phyloP scores from a whole-genome alignment of 1,140 invertebrate species.

The Helicoverpa zea region DNA sequence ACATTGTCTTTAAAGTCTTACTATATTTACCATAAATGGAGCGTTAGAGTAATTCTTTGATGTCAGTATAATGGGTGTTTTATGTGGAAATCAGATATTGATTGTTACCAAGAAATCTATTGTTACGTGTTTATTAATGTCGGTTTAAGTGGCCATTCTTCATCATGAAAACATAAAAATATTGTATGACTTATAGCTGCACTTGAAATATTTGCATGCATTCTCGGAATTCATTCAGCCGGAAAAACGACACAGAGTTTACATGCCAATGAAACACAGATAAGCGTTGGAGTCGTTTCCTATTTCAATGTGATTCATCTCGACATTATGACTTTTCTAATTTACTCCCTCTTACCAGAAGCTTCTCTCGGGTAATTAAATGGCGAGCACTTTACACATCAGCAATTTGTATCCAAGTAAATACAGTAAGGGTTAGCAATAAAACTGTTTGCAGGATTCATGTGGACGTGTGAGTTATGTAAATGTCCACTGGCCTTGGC shows the following conservation, averaged over 20 bases:
- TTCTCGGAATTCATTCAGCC: neutral
- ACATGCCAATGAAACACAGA: neutral
- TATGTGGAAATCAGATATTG: slow-evolving; percentile 8
- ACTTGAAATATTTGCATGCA: slow-evolving; percentile 12
- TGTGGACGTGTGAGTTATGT: slow-evolving; percentile 60
- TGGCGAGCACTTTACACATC: neutral
- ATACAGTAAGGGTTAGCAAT: slow-evolving; percentile 40
- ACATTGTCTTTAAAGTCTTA: neutral
- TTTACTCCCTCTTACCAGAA: neutral
- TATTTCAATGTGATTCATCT: neutral
- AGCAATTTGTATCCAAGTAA: slow-evolving; percentile 16
- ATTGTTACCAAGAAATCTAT: slow-evolving; percentile 7
- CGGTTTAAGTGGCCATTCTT: slow-evolving; percentile 1
- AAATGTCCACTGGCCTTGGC: slow-evolving; percentile 60
- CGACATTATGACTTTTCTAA: neutral
- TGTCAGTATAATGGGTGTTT: neutral
- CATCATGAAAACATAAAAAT: slow-evolving; percentile 14
- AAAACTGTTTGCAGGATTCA: slow-evolving; percentile 45
- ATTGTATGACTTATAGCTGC: neutral
- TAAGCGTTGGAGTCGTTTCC: slow-evolving; percentile 9
- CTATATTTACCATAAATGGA: neutral
- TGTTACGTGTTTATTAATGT: slow-evolving; percentile 3
- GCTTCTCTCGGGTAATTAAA: slow-evolving; percentile 1
- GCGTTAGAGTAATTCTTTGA: neutral
- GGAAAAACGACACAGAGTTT: slow-evolving; percentile 1